Conservation (phyloP, 2,888 invertebrate genomes). For the Polydrusus pterygomalis region DNA sequence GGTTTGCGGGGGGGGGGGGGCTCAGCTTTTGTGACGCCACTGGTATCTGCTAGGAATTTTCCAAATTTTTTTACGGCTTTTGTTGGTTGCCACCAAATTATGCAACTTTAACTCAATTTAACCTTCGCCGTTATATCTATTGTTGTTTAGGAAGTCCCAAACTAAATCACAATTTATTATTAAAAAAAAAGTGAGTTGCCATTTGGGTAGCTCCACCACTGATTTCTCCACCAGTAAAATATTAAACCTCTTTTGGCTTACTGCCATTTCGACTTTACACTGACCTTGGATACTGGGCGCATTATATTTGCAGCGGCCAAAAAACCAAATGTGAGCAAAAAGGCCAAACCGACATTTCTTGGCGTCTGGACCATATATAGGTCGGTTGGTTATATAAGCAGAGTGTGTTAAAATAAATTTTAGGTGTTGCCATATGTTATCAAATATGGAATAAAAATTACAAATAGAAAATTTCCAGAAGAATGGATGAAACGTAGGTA, state of each 20-base stretch:
- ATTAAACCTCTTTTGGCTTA: constrained; percentile 35
- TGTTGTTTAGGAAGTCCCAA: too few relatives aligned
- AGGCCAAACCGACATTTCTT: constrained; percentile 67
- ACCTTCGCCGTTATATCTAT: too few relatives aligned
- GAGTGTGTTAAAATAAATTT: constrained; percentile 50
- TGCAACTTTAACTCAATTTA: too few relatives aligned
- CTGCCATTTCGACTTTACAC: constrained; percentile 55
- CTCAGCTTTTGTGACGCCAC: too few relatives aligned
- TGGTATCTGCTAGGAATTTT: too few relatives aligned
- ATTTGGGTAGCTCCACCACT: constrained; percentile 10
- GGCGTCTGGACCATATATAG: constrained; percentile 71
- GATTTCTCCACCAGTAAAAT: constrained; percentile 5
- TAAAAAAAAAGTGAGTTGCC: background rate
- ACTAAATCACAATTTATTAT: background rate
- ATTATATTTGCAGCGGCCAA: constrained; percentile 61
- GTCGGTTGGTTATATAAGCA: constrained; percentile 68
- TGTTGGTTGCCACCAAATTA: too few relatives aligned
- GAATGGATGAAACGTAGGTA: too few relatives aligned
- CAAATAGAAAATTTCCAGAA: too few relatives aligned
- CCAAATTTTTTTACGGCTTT: too few relatives aligned
- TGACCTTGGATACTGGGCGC: constrained; percentile 58
- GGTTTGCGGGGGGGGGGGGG: too few relatives aligned
- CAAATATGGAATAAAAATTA: constrained; percentile 51
- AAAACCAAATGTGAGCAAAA: constrained; percentile 58
- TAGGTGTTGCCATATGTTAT: constrained; percentile 55